These are phyloP conservation scores for Malachius bipustulatus DNA, from an alignment of 2,888 invertebrate genomes.

Conservation along the genomic window DNA sequence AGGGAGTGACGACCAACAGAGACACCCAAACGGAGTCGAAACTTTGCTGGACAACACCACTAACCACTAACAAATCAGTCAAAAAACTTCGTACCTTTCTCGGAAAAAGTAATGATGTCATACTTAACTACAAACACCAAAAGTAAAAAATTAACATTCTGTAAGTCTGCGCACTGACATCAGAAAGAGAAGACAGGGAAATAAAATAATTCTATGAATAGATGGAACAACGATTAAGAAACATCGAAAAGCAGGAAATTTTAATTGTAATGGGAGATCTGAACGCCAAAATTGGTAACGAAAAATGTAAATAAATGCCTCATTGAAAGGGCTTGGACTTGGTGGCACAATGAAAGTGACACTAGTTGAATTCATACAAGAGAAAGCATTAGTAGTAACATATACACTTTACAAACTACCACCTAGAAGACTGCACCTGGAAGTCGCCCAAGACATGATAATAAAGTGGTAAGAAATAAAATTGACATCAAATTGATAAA, in stretches of 20 bases:
- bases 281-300: constrained; percentile 2
- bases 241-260: background rate
- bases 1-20: constrained; percentile 3
- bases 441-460: constrained; percentile 2
- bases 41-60: background rate
- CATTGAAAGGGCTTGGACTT: background rate
- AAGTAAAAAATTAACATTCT: background rate
- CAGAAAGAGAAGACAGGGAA: constrained; percentile 1
- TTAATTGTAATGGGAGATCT: constrained; percentile 1
- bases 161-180: constrained; percentile 2
- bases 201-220: background rate
- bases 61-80: constrained; percentile 2
- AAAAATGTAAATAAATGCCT: too few relatives aligned
- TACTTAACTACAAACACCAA: constrained; percentile 1
- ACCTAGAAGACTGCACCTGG: constrained; percentile 3
- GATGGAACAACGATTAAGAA: background rate
- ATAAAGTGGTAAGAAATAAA: background rate
- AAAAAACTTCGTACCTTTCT: background rate
- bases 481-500: background rate
- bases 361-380: background rate
- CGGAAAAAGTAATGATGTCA: constrained; percentile 2
- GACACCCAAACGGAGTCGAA: constrained; percentile 2
- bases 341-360: background rate
- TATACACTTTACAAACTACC: background rate
- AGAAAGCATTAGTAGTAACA: background rate